Evolutionary conservation across 1,140 invertebrate genomes (phyloP).

Genomic region (Zaprionus africanus): DNA sequence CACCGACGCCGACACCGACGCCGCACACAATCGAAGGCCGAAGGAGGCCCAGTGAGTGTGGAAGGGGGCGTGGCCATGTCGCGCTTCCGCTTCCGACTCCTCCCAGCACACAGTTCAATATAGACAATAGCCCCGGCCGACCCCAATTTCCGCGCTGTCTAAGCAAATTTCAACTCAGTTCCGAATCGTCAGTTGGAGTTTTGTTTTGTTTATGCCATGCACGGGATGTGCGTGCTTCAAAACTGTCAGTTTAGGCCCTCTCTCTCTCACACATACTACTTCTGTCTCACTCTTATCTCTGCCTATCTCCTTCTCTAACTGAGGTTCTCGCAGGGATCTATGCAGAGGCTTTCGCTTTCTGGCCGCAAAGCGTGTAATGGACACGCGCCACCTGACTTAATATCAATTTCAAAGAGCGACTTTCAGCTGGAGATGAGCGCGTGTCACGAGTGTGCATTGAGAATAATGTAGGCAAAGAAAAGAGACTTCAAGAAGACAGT

Average conservation of each 20-base stretch:
- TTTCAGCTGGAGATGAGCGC: neutral
- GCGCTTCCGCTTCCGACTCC: conserved; percentile 50
- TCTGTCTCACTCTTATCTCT: conserved; percentile 1
- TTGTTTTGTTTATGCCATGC: conserved; percentile 68
- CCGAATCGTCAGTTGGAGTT: conserved; percentile 11
- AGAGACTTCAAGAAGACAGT: too few relatives aligned
- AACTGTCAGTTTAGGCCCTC: conserved; percentile 66
- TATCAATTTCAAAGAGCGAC: conserved; percentile 64
- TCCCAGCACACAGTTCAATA: conserved; percentile 20
- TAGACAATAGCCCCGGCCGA: conserved; percentile 46
- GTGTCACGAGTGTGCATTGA: neutral
- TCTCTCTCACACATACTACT: neutral
- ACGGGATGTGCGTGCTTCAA: conserved; percentile 71
- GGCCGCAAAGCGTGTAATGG: conserved; percentile 73
- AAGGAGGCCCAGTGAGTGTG: neutral
- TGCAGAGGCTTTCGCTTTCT: conserved; percentile 57
- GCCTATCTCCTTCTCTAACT: neutral
- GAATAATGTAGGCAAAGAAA: too few relatives aligned
- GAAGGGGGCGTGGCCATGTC: conserved; percentile 21
- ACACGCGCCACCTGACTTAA: conserved; percentile 80
- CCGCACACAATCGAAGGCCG: conserved; percentile 35
- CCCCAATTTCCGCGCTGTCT: conserved; percentile 63
- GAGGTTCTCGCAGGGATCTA: conserved; percentile 5
- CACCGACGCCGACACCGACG: neutral
- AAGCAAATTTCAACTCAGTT: conserved; percentile 62